Base-by-base conservation (phyloP, 2,797 vertebrate genomes). In the Holocentrus rufus region DNA sequence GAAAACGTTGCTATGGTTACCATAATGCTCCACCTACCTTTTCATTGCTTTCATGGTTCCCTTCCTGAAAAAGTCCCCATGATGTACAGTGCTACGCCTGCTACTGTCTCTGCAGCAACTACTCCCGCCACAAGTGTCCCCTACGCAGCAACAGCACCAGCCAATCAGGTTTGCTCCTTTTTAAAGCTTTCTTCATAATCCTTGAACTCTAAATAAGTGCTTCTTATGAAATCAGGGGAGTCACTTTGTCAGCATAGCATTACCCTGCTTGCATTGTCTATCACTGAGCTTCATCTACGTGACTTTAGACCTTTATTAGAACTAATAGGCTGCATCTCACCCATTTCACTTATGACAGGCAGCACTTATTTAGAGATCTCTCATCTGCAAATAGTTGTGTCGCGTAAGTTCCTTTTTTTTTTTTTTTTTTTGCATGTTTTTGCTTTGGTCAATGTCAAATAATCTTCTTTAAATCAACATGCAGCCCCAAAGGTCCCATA, bases 21-120 rank as follows among this genome's bases (percentile, higher is more conserved):
- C 97, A 97, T 99, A 98, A 98, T 94, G 96, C 98, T 97, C 95
- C 97, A 96, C 97, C 96, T 97, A 96, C 96, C 96, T 98, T 96
- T 97, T 98, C 97, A 99, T 98, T 99, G 98, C 97, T 99, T 98
- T 96, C 97, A 98, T 99, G 97, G 96, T 97, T 96, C 96, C 97
- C 96, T 95, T 98, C 96, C 97, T 97, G 97, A 98, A 97, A 92
- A 93, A 99, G 98, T 99, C 94, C 96, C 97, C 96, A 97, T 98
- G 96, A 97, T 98, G 97, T 96, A 98, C 96, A 98, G 96, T 96
- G 95, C 96, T 96, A 94, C 96, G 95, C 96, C 97, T 94, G 96
- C 96, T 96, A 97, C 95, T 97, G 96, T 97, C 95, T 97, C 97
- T 96, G 97, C 96, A 96, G 96, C 96, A 95, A 94, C 95, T 96